Percentiles rank a stretch among this genome's conserved stretches.
Conservation (phyloP, 1,140 invertebrate genomes). For the Glossosoma conforme region DNA sequence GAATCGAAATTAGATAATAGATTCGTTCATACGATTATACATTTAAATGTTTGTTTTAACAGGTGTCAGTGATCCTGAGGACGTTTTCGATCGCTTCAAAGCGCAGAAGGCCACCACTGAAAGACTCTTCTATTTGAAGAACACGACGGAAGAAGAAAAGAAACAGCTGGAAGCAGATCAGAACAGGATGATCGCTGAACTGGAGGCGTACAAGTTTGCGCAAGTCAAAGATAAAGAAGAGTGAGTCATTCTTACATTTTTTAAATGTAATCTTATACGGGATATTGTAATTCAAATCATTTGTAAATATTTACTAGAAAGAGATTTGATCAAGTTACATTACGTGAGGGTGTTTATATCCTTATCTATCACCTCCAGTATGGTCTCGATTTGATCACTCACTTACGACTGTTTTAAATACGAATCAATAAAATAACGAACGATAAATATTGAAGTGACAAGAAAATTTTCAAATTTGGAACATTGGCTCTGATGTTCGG, state of each 20-base stretch:
- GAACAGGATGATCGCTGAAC: constrained; percentile 59
- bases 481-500: too few species aligned
- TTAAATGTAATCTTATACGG: neutral
- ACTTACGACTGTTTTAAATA: too few species aligned
- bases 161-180: constrained; percentile 61
- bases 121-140: constrained; percentile 61
- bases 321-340: too few species aligned
- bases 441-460: too few species aligned
- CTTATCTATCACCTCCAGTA: too few species aligned
- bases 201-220: constrained; percentile 72
- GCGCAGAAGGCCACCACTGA: constrained; percentile 65
- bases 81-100: constrained; percentile 68
- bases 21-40: neutral
- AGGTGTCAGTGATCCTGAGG: constrained; percentile 66
- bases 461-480: too few species aligned
- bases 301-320: constrained; percentile 8
- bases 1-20: neutral
- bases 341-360: too few species aligned
- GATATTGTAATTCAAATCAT: too few species aligned
- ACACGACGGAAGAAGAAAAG: constrained; percentile 68
- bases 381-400: too few species aligned
- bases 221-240: constrained; percentile 73
- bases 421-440: too few species aligned
- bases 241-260: constrained; percentile 46
- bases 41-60: constrained; percentile 11